Evolutionary conservation across 2,888 invertebrate genomes (phyloP).

Genomic region (Campaea margaritaria): DNA sequence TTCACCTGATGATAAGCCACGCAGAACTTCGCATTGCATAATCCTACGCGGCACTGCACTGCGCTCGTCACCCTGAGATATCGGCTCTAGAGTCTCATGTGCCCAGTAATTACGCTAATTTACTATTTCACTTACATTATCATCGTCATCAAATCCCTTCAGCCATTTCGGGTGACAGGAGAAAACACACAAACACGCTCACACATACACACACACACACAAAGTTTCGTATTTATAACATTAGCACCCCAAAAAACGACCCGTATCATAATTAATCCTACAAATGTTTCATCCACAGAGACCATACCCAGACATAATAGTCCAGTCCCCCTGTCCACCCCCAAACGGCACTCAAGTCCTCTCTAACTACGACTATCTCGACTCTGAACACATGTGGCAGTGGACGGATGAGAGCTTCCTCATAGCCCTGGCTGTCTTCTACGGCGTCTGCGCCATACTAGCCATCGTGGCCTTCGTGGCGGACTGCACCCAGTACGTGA

Average conservation of each 20-base stretch:
- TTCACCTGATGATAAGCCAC: too few species aligned
- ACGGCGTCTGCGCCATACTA: conserved; percentile 85
- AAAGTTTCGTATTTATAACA: too few species aligned
- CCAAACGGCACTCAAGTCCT: conserved; percentile 91
- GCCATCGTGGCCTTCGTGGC: conserved; percentile 86
- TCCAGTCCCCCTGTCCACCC: conserved; percentile 92
- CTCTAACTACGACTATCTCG: conserved; percentile 73
- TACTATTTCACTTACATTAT: too few species aligned
- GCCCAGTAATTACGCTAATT: too few species aligned
- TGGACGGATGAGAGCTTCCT: conserved; percentile 84
- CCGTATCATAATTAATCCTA: background rate
- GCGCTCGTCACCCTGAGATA: too few species aligned
- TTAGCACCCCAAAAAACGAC: background rate
- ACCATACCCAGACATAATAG: conserved; percentile 94
- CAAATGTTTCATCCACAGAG: conserved; percentile 81
- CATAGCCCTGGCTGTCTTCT: conserved; percentile 86
- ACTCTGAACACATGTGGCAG: conserved; percentile 77
- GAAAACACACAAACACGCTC: too few species aligned
- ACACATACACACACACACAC: too few species aligned
- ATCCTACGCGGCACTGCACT: too few species aligned
- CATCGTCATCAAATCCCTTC: too few species aligned
- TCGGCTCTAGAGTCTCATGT: too few species aligned
- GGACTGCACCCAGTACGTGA: conserved; percentile 83
- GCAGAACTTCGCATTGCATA: too few species aligned
- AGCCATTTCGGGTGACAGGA: too few species aligned